These are phyloP conservation scores for Reticulitermes speratus DNA, from an alignment of 1,140 invertebrate species.

Conservation along the genomic window DNA sequence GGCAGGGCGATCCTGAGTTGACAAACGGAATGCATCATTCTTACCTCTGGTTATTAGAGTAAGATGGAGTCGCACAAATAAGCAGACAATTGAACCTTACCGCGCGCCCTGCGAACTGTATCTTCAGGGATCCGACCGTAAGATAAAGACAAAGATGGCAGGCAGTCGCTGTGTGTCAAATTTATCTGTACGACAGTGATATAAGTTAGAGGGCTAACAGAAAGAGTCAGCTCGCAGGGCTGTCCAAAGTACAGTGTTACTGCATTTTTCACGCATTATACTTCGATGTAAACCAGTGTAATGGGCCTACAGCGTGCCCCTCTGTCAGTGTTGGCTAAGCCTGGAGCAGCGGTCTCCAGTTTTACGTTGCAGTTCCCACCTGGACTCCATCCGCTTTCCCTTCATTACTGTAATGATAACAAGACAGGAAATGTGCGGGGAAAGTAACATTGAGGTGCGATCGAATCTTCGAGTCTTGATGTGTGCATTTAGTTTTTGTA, in stretches of 20 bases:
- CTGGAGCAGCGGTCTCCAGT: no score
- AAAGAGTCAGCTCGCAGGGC: background rate
- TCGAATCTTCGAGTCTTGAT: no score
- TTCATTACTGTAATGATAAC: no score
- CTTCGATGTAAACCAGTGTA: no score
- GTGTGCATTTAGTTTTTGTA: no score
- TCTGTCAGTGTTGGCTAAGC: no score
- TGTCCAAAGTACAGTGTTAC: background rate
- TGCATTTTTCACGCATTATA: no score
- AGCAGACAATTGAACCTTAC: background rate
- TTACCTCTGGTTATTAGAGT: background rate
- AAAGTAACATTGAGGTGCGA: no score
- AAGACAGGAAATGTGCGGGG: no score
- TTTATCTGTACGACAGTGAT: background rate
- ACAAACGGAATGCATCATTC: background rate
- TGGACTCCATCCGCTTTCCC: no score
- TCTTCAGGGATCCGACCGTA: background rate
- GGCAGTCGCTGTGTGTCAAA: background rate
- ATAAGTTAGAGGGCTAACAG: background rate
- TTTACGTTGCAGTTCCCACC: no score
- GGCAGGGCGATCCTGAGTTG: background rate
- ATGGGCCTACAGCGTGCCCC: no score
- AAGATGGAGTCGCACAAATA: background rate
- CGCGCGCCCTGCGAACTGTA: background rate
- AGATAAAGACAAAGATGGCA: background rate